Evolutionary conservation across 2,888 invertebrate genomes (phyloP).

Genomic region (Eupithecia abbreviata): DNA sequence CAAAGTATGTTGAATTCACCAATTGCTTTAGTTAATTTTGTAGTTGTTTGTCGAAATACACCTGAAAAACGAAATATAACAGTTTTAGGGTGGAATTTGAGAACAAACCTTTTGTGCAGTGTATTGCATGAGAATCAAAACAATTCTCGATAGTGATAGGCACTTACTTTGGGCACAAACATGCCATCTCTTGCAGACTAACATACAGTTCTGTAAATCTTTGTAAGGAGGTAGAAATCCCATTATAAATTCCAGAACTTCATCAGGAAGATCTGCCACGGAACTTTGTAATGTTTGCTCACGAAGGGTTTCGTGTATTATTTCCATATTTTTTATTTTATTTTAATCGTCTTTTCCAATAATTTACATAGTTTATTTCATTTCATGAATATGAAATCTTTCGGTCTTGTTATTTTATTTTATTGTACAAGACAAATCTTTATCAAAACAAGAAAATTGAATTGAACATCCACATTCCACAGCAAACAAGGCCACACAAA

Average conservation of each 20-base stretch:
- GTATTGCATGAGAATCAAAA: not conserved
- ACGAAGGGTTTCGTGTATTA: constrained; percentile 62
- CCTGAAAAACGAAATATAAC: constrained; percentile 76
- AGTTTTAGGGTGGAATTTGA: not conserved
- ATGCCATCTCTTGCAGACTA: constrained; percentile 94
- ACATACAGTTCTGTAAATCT: constrained; percentile 93
- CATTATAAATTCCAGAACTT: constrained; percentile 96
- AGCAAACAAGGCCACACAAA: not conserved
- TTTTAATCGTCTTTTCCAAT: constrained; percentile 18
- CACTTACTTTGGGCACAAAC: constrained; percentile 91
- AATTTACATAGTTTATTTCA: constrained; percentile 34
- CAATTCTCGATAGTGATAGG: not conserved
- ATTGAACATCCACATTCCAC: not conserved
- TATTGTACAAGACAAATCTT: not conserved
- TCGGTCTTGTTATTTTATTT: not conserved
- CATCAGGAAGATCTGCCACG: constrained; percentile 92
- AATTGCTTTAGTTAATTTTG: constrained; percentile 90
- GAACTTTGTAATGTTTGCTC: constrained; percentile 66
- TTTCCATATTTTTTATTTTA: constrained; percentile 64
- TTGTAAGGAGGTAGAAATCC: constrained; percentile 94
- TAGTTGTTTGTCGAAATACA: constrained; percentile 89
- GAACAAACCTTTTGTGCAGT: not conserved
- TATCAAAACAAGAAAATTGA: constrained; percentile 15
- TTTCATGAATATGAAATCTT: not conserved
- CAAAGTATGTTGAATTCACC: constrained; percentile 90